phyloP scores from a whole-genome alignment of 2,113 vertebrate species.

The Chloebia gouldiae region DNA sequence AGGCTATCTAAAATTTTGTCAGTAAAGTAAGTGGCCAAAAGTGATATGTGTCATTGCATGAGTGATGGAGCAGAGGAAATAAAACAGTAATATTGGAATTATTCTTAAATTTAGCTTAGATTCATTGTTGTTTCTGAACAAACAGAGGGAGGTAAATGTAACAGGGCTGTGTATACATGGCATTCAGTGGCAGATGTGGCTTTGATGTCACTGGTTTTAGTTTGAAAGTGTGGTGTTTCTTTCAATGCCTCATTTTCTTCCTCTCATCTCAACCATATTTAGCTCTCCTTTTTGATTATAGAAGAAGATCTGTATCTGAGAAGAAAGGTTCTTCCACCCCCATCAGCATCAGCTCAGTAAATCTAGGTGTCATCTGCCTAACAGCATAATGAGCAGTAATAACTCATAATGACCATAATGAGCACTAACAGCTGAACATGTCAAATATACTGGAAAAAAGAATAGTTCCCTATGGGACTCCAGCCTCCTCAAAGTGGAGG shows the following conservation, averaged over 20 bases:
- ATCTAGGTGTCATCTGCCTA: conserved; percentile 63
- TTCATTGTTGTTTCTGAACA: neutral
- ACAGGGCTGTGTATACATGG: fast-evolving
- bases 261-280: neutral
- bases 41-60: neutral
- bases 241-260: neutral
- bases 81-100: neutral
- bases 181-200: neutral
- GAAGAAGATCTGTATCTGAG: neutral
- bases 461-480: conserved; percentile 37
- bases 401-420: conserved; percentile 63
- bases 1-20: neutral
- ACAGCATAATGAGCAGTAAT: conserved; percentile 62
- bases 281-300: neutral
- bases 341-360: conserved; percentile 31
- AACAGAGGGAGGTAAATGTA: neutral
- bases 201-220: neutral
- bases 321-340: conserved; percentile 24
- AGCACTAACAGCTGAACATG: conserved; percentile 61
- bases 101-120: neutral
- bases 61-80: neutral
- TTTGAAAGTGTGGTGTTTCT: neutral
- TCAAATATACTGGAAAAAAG: conserved; percentile 57
- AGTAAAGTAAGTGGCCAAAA: neutral
- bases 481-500: conserved; percentile 4